These are phyloP conservation scores for Alouatta palliata DNA, from an alignment of 2,113 vertebrate genomes.

Conservation along the genomic window DNA sequence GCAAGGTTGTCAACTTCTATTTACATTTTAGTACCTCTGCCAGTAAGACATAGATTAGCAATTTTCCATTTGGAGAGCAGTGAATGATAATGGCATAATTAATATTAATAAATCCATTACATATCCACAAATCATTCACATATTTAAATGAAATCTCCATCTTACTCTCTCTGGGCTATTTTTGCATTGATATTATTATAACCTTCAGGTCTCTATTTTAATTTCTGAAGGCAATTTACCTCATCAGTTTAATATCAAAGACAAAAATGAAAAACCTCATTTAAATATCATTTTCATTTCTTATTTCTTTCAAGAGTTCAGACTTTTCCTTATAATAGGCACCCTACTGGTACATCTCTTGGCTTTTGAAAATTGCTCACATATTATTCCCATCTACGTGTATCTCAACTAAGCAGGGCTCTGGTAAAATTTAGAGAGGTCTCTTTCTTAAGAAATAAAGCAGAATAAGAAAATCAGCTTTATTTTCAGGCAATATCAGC, in stretches of 20 bases:
- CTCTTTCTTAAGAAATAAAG: not conserved
- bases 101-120: conserved; percentile 67
- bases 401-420: not conserved
- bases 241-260: conserved; percentile 62
- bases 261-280: not conserved
- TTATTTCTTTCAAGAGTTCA: conserved; percentile 43
- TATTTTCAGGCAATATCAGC: not conserved
- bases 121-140: conserved; percentile 4
- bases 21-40: conserved; percentile 20
- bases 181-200: conserved; percentile 57
- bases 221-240: conserved; percentile 61
- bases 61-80: conserved; percentile 40
- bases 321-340: not conserved
- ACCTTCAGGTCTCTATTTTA: conserved; percentile 68
- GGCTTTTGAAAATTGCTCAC: not conserved
- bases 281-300: conserved; percentile 52
- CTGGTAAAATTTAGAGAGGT: not conserved
- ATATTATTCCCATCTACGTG: not conserved
- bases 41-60: not conserved
- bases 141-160: conserved; percentile 54
- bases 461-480: conserved; percentile 21
- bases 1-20: not conserved
- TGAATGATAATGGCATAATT: conserved; percentile 48
- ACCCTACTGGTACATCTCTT: not conserved
- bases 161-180: conserved; percentile 37